Conservation (phyloP, 2,113 vertebrate genomes). For the Tachysurus vachellii region DNA sequence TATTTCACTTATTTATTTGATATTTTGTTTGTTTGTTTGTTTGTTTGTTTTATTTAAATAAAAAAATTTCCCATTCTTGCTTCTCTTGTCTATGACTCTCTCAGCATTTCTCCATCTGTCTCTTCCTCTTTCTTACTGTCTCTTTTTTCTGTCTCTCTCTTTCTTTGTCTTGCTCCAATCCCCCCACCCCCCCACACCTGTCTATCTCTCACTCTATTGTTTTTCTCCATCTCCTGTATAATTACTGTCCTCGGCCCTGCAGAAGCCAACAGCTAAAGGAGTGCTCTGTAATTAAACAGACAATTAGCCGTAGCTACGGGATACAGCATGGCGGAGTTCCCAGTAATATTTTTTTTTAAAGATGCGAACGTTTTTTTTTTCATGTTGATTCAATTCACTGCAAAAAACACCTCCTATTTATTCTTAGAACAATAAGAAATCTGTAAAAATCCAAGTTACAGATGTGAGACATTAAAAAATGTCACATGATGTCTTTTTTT, state of each 20-base stretch:
- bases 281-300: conserved; percentile 53
- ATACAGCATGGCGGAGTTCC: conserved; percentile 15
- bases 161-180: neutral
- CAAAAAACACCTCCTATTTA: neutral
- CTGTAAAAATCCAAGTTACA: neutral
- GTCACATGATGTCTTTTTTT: neutral
- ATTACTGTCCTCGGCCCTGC: conserved; percentile 50
- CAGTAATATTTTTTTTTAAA: neutral
- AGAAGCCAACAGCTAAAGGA: conserved; percentile 47
- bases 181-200: neutral
- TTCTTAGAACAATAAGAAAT: neutral
- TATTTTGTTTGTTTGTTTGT: neutral
- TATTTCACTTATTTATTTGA: neutral
- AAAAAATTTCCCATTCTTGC: neutral
- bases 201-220: conserved; percentile 1
- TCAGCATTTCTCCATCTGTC: neutral
- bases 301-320: conserved; percentile 51
- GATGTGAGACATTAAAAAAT: neutral
- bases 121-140: neutral
- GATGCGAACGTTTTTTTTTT: neutral
- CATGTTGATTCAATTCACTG: neutral
- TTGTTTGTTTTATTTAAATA: neutral
- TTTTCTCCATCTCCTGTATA: conserved; percentile 31
- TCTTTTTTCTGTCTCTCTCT: neutral
- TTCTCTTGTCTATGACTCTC: neutral